phyloP scores from a whole-genome alignment of 2,797 vertebrate genomes.

The Onychomys arenicola region DNA sequence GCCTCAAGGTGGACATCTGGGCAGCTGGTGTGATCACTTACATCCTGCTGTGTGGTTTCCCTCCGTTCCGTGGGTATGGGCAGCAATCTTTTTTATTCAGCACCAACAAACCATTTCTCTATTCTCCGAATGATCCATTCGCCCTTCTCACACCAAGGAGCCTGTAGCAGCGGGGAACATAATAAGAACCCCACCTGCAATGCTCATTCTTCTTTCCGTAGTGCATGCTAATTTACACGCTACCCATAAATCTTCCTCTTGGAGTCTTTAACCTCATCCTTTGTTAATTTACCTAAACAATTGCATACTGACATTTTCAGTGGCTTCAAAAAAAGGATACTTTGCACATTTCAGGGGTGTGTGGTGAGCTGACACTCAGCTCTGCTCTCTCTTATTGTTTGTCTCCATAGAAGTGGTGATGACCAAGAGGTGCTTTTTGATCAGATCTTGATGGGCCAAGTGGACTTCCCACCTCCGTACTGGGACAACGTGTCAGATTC shows the following conservation, averaged over 20 bases:
- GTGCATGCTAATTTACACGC: conserved; percentile 61
- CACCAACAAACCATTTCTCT: conserved; percentile 52
- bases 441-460: conserved; percentile 95
- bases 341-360: neutral
- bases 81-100: conserved; percentile 72
- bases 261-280: conserved; percentile 19
- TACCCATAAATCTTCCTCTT: conserved; percentile 66
- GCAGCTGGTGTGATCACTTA: conserved; percentile 98
- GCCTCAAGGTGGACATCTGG: conserved; percentile 99
- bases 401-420: conserved; percentile 90
- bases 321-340: conserved; percentile 17
- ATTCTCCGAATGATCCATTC: conserved; percentile 52
- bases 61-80: conserved; percentile 96
- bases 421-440: conserved; percentile 97
- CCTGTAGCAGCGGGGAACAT: conserved; percentile 4
- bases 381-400: conserved; percentile 72
- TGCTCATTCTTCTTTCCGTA: conserved; percentile 21
- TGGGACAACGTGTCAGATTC: conserved; percentile 97
- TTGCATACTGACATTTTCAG: conserved; percentile 36
- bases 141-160: conserved; percentile 54
- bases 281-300: conserved; percentile 51
- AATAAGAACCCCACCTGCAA: neutral
- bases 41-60: conserved; percentile 97
- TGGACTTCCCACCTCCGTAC: conserved; percentile 95
- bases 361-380: neutral